Evolutionary conservation across 1,140 invertebrate species (phyloP), one percentile per base, ranked within the genome.

Genomic region (Campoletis sonorensis): DNA sequence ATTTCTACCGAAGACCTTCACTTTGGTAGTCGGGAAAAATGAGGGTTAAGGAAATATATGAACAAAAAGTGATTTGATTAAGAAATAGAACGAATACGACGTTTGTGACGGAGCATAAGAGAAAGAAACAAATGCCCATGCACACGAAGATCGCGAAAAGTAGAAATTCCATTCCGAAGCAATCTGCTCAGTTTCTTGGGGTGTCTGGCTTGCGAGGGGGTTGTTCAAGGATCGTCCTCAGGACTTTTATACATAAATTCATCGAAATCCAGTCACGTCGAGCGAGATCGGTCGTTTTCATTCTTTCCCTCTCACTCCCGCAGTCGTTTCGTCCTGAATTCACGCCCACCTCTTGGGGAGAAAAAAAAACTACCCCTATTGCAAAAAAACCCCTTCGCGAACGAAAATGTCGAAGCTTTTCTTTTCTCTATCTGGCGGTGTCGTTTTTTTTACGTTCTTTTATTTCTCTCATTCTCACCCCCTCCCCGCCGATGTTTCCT

Each of bases 171-270:
- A 45, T 45, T 45, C 40, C 40, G 40, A 11, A 13, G 40, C 40
- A 45, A 45, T 45, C 40, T 45, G 40, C 40, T 45, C 40, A 45
- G 40, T 45, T 45, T 45, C 40, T 71, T n/a, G 27, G 64, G 33
- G 68, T 18, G 68, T 71, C 21, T 58, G 54, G 54, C 18, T 58
- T n/a, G 54, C 18, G 21, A 58, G 54, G 54, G 21, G 21, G 21
- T 21, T 58, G 54, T 58, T 49, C 45, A 51, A 23, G 21, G 37
- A n/a, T 75, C 75, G 33, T 54, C 33, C 23, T 16, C 18, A 0
- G 54, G 72, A 77, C 75, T 77, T 77, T 54, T 64, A 77, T 77
- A 77, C 75, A 77, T 77, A 77, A 77, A 77, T 77, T 77, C 51
- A 77, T 77, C 75, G 75, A 64, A 77, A 77, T 21, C 75, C 54